phyloP scores from a whole-genome alignment of 2,888 invertebrate genomes.

The Andrena minutula region DNA sequence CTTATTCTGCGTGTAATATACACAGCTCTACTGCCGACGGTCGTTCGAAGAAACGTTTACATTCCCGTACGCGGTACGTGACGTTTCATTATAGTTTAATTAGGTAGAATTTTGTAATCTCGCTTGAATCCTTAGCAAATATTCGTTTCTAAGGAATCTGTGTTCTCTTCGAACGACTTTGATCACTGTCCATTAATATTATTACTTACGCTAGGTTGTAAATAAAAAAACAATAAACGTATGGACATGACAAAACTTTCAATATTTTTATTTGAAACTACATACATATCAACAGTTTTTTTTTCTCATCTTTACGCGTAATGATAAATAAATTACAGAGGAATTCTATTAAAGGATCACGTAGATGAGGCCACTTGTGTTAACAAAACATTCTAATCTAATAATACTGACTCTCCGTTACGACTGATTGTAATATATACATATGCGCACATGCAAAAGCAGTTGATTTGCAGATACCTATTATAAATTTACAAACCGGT shows the following conservation, averaged over 20 bases:
- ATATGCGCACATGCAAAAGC: conserved; percentile 13
- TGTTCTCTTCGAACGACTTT: conserved; percentile 78
- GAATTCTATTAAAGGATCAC: conserved; percentile 9
- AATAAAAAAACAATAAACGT: conserved; percentile 76
- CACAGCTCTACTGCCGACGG: conserved; percentile 77
- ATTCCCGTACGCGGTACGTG: conserved; percentile 59
- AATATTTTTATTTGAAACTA: conserved; percentile 38
- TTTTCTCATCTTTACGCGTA: not conserved
- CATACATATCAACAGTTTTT: conserved; percentile 30
- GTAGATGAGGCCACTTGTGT: not conserved
- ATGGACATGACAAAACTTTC: conserved; percentile 53
- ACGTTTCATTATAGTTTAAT: conserved; percentile 46
- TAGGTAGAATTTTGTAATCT: conserved; percentile 51
- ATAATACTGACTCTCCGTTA: conserved; percentile 5
- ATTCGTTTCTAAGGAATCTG: conserved; percentile 54
- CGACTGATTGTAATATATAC: conserved; percentile 13
- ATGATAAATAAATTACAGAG: conserved; percentile 16
- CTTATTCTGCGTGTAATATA: conserved; percentile 76
- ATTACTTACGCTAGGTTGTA: conserved; percentile 80
- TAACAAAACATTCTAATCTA: conserved; percentile 11
- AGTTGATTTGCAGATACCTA: not conserved
- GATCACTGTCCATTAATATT: conserved; percentile 80
- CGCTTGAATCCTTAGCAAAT: conserved; percentile 18
- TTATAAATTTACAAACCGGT: conserved; percentile 13
- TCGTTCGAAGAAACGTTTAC: conserved; percentile 74